Conservation (phyloP, 2,888 invertebrate genomes). For the Cecidostiba fungosa region DNA sequence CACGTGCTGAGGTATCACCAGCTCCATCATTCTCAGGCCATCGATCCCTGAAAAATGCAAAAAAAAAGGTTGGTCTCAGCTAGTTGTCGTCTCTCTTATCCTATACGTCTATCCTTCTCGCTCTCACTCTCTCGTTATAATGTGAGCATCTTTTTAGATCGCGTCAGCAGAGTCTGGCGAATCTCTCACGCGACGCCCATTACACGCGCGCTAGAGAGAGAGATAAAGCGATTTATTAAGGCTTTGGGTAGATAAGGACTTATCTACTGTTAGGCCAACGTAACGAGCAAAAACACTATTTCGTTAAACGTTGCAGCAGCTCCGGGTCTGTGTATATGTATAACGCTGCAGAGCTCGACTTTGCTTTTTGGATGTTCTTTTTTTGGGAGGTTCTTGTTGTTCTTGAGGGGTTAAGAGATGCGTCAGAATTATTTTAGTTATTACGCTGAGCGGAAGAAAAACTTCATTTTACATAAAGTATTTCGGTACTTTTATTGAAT, state of each 20-base stretch:
- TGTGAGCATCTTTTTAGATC: constrained; percentile 60
- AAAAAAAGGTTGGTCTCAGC: constrained; percentile 6
- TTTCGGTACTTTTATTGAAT: no score
- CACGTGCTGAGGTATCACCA: constrained; percentile 91
- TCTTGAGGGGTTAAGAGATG: not conserved
- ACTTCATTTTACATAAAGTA: no score
- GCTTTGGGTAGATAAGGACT: constrained; percentile 60
- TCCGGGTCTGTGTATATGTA: not conserved
- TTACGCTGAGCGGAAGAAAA: no score
- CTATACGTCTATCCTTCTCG: not conserved
- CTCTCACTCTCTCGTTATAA: constrained; percentile 30
- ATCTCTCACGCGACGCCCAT: constrained; percentile 62
- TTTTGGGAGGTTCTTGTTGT: not conserved
- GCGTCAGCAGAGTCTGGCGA: constrained; percentile 63
- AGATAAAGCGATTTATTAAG: constrained; percentile 63
- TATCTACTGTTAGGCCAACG: constrained; percentile 49
- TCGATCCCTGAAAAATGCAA: constrained; percentile 58
- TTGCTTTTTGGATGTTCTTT: not conserved
- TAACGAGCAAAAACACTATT: constrained; percentile 62
- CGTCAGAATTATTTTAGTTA: not conserved
- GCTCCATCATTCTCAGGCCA: constrained; percentile 86
- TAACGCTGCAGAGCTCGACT: constrained; percentile 17
- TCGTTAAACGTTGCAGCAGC: constrained; percentile 34
- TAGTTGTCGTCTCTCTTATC: not conserved
- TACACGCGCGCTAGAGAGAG: constrained; percentile 38